These are phyloP conservation scores for Ammodytes dubius DNA, from an alignment of 2,113 vertebrate genomes.

Conservation along the genomic window DNA sequence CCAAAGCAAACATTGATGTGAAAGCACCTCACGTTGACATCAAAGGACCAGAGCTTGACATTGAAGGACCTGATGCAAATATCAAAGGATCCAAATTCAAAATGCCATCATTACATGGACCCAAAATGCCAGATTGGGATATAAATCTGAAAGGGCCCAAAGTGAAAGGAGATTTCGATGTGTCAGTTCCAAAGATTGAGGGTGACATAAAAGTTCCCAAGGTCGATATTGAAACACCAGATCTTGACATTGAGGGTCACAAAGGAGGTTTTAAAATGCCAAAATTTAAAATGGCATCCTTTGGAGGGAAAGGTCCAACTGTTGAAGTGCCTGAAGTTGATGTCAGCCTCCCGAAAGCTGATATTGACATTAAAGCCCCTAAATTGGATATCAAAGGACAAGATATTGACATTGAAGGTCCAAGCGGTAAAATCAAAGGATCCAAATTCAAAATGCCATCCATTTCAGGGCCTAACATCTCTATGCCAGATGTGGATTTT, in stretches of 20 bases:
- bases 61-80: slow-evolving; percentile 7
- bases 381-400: slow-evolving; percentile 22
- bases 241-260: neutral
- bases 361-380: neutral
- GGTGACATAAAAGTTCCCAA: slow-evolving; percentile 23
- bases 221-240: slow-evolving; percentile 10
- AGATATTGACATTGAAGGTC: slow-evolving; percentile 1
- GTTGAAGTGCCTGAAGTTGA: slow-evolving; percentile 17
- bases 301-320: slow-evolving; percentile 5
- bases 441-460: no score
- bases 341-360: neutral
- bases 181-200: slow-evolving; percentile 40
- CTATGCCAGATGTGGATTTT: slow-evolving; percentile 20
- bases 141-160: slow-evolving; percentile 26
- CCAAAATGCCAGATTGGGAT: slow-evolving; percentile 42
- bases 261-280: slow-evolving; percentile 65
- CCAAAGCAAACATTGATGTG: slow-evolving; percentile 2
- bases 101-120: slow-evolving; percentile 21
- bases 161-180: slow-evolving; percentile 34
- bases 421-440: neutral
- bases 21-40: slow-evolving; percentile 24
- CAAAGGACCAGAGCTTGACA: neutral
- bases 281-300: slow-evolving; percentile 65
- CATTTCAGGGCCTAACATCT: no score
- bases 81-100: slow-evolving; percentile 6